phyloP scores from a whole-genome alignment of 1,140 invertebrate species.

The Drosophila sturtevanti region DNA sequence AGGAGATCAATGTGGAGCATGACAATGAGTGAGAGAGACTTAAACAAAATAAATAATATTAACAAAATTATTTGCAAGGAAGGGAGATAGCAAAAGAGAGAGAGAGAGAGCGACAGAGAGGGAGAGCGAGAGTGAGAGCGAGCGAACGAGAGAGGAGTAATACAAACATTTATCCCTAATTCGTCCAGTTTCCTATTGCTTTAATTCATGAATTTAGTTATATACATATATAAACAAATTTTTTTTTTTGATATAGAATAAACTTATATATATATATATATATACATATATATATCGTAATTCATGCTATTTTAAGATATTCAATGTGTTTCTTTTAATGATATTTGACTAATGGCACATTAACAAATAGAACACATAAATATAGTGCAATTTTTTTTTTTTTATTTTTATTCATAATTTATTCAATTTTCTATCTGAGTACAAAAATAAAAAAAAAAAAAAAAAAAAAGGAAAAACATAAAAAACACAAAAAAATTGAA shows the following conservation, averaged over 20 bases:
- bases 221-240: background rate
- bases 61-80: no score
- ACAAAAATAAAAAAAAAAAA: slow-evolving; percentile 50
- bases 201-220: slow-evolving; percentile 38
- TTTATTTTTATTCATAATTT: slow-evolving; percentile 50
- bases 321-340: background rate
- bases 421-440: slow-evolving; percentile 67
- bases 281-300: background rate
- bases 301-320: background rate
- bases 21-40: slow-evolving; percentile 82
- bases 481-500: slow-evolving; percentile 9
- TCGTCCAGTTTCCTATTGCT: slow-evolving; percentile 61
- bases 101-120: slow-evolving; percentile 27
- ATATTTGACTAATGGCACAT: background rate
- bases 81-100: no score
- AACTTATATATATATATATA: background rate
- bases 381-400: slow-evolving; percentile 72
- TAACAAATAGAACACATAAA: slow-evolving; percentile 10
- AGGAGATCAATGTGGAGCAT: slow-evolving; percentile 90
- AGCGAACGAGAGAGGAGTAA: background rate
- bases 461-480: slow-evolving; percentile 54
- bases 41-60: no score
- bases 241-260: background rate
- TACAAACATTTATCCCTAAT: background rate
- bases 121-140: slow-evolving; percentile 13